Base-by-base conservation (phyloP, 2,797 vertebrate species). In the Pangasius mekongensis region DNA sequence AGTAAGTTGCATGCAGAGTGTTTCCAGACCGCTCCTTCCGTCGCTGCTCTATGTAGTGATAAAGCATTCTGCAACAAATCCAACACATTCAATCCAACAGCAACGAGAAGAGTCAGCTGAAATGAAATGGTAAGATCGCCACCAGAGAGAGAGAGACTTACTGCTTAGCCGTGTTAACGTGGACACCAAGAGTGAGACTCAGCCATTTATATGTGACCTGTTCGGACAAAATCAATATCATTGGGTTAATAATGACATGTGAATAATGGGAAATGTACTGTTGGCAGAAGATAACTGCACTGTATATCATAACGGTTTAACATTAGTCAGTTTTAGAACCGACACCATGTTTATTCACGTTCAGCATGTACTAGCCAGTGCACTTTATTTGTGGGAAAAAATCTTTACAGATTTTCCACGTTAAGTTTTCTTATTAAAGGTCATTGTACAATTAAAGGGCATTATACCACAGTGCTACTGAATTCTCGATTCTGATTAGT, bases 151-250 rank as follows among this genome's bases (percentile, higher is more conserved):
- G 36, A 54, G 66, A 80, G 20, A 97, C 98, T 96, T 93, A 99
- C 98, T 98, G 98, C 93, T 99, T 99, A 49, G 98, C 98, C 81
- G 96, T 97, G 94, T 99, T 99, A 89, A 99, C 98, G 24, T 99
- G 98, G 87, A 99, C 97, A 0, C 98, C 98, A 30, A 99, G 95
- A 3, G 98, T 98, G 33, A 97, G 97, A 93, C 98, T 99, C 90
- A 99, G 95, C 98, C 98, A 99, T 94, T 99, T 99, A 90, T 99
- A 99, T 0, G 98, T 99, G 36, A 99, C 98, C 98, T 99, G 94
- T 36, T 4, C 90, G 73, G 16, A 90, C 66, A 82, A 13, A 85
- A 58, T 39, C 54, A 0, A 9, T 7, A 10, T 6, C 10, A 81
- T 24, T 24, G 10, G 3, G 5, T 81, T 60, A 58, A 36, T 43